Evolutionary conservation across 2,888 invertebrate species (phyloP), one percentile per base, ranked within the genome.

Genomic region (Trachelus iudaicus): DNA sequence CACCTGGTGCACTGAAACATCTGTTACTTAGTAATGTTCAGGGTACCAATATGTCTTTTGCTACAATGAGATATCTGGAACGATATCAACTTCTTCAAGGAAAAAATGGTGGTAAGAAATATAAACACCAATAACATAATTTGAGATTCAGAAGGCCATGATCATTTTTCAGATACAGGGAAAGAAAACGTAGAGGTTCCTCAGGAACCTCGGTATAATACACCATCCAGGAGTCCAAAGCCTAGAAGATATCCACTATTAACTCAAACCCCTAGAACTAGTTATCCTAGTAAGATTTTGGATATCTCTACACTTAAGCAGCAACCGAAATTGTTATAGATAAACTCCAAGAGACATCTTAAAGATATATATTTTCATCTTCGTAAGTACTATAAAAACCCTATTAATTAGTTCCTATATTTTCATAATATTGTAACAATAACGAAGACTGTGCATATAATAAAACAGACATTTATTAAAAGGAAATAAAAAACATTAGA

Each of bases 31-130:
- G 86, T 78, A 89, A 88, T 80, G 83, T 88, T 23, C 89, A 90
- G 77, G 92, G 92, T 12, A 93, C 92, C 34, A 95, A 95, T 84
- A 94, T 95, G 93, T 95, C 95, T 4, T 93, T 95, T 84, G 95
- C 95, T n/a, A 95, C 95, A 13, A 93, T 94, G 87, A 94, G 95
- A 85, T 95, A 95, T 89, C 94, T 95, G 93, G 94, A 95, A 87
- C 93, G 94, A 85, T 95, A 95, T 90, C 94, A 94, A 87, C 89
- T 95, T 79, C 86, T 94, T 79, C 92, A 93, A 87, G 93, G 93
- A 74, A 86, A 83, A 56, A 86, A 85, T 75, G 34, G 87, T 82
- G 88, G 90, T 90, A 81, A 84, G 76, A 35, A 73, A 69, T 68
- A 30, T 23, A 69, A 77, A 23, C 9, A 23, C 34, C n/a, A 69